Percentiles rank a stretch among this genome's conserved stretches.
Evolutionary conservation across 2,113 vertebrate genomes (phyloP).

Genomic region (Eptesicus fuscus): DNA sequence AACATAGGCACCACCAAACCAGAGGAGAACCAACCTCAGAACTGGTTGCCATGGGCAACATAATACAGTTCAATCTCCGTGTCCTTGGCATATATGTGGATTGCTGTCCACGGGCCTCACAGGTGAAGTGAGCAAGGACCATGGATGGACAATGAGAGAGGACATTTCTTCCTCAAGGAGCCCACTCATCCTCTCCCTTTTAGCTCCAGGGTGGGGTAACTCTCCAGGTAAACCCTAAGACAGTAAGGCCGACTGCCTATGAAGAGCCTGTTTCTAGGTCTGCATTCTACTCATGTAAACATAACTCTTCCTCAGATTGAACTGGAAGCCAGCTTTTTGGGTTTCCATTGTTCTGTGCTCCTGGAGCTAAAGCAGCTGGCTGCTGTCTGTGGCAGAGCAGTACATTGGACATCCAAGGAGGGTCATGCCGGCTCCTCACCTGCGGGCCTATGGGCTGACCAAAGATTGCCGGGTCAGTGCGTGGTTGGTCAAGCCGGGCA

Average conservation of each 20-base stretch:
- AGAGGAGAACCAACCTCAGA: background rate
- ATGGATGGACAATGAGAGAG: background rate
- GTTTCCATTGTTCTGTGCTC: background rate
- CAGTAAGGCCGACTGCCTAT: background rate
- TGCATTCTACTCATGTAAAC: background rate
- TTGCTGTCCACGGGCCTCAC: background rate
- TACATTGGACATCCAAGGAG: accelerated
- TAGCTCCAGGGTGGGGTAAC: background rate
- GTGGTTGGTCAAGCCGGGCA: background rate
- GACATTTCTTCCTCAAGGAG: background rate
- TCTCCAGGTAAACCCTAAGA: background rate
- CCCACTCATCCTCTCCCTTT: background rate
- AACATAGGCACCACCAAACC: background rate
- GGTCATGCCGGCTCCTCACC: background rate
- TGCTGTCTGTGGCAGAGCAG: background rate
- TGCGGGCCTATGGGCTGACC: background rate
- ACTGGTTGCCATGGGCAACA: slow-evolving; percentile 40
- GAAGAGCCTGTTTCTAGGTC: background rate
- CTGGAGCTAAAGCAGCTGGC: background rate
- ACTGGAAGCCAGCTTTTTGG: background rate
- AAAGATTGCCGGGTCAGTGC: background rate
- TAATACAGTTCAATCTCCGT: background rate
- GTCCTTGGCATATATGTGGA: background rate
- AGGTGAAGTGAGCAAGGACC: background rate
- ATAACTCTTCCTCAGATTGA: background rate